These are phyloP conservation scores for Conus canariensis DNA, from an alignment of 2,888 invertebrate species.

Conservation along the genomic window DNA sequence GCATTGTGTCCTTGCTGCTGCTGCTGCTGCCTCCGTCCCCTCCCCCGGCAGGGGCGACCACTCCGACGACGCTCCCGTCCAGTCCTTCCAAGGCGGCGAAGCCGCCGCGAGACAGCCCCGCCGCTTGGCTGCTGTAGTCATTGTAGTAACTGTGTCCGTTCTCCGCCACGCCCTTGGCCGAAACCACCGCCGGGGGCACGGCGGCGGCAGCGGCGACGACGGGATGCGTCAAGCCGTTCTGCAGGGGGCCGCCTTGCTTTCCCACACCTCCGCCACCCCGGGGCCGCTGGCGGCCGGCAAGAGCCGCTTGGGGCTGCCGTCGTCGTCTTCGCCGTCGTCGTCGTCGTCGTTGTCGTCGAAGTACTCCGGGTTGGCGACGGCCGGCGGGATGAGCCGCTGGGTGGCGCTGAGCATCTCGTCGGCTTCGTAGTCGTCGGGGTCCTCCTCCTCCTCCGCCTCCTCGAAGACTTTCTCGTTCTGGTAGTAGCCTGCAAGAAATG, in stretches of 20 bases:
- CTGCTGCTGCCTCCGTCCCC: not conserved
- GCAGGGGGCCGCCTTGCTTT: constrained; percentile 1
- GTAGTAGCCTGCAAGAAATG: constrained; percentile 53
- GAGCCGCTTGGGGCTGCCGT: not conserved
- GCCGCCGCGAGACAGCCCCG: not conserved
- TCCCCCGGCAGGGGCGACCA: not conserved
- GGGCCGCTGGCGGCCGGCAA: not conserved
- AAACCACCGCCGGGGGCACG: not conserved
- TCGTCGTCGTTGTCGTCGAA: constrained; percentile 84
- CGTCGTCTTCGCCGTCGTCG: constrained; percentile 82
- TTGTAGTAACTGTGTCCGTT: constrained; percentile 43
- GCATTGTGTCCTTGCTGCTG: not conserved
- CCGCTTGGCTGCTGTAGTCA: constrained; percentile 24
- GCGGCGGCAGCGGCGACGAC: constrained; percentile 13
- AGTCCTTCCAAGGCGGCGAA: not conserved
- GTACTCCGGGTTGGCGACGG: constrained; percentile 94
- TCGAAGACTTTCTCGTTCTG: constrained; percentile 54
- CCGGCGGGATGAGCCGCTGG: constrained; percentile 26
- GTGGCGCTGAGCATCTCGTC: constrained; percentile 49
- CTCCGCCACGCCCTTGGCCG: not conserved
- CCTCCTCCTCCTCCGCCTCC: constrained; percentile 18
- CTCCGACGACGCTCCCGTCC: not conserved
- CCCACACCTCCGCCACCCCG: constrained; percentile 39
- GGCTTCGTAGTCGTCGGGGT: constrained; percentile 38
- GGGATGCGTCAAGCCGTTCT: constrained; percentile 46